Base-by-base conservation (phyloP, 2,888 invertebrate genomes). In the Lepidochitona cinerea region DNA sequence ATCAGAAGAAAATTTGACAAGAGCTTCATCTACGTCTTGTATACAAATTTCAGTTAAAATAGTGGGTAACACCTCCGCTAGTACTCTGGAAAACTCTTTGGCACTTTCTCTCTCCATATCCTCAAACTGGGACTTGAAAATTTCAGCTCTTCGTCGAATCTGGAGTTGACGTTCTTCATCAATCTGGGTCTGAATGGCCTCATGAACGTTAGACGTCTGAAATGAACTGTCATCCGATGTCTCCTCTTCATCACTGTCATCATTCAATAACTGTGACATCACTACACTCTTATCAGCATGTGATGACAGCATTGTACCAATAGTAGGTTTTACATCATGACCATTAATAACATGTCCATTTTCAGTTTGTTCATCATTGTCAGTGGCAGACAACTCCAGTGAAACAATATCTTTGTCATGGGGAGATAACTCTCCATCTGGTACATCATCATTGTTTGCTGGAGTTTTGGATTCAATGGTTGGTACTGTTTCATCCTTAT, bases 1-100 rank as follows among this genome's bases (percentile, higher is more conserved):
- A 78, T 95, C 94, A 0, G 97, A 97, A 0, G 97, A 95, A 86
- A 97, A 97, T 88, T 96, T 95, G 91, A 97, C 97, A 90, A 98
- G 93, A 0, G 95, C 95, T 89, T 96, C 96, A 86, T 98, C 97
- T 32, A 97, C 95, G 90, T 97, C 96, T 80, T 96, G 94, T 72
- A 96, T 95, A 81, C 95, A 95, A 77, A 95, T 93, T 0, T 96
- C 91, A 33, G 94, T 92, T 65, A 96, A 90, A 1, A 97, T 92
- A 86, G 94, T 94, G 0, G 96, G 96, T 14, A 97, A 92, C 53
- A 96, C 91, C 74, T 95, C 93, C 76, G 93, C 93, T 33, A 97
- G 88, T 0, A 95, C 95, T 85, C 94, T 94, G 0, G 95, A 94
- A 89, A 96, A 97, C 87, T 95, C 94, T 29, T 95, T 92, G 0